A percentile compares a stretch with the other conserved stretches of the same genome.
Evolutionary conservation across 30 jellyfish, hydroid and myxozoan species (phyloP).

Genomic region (Cassiopea andromeda): DNA sequence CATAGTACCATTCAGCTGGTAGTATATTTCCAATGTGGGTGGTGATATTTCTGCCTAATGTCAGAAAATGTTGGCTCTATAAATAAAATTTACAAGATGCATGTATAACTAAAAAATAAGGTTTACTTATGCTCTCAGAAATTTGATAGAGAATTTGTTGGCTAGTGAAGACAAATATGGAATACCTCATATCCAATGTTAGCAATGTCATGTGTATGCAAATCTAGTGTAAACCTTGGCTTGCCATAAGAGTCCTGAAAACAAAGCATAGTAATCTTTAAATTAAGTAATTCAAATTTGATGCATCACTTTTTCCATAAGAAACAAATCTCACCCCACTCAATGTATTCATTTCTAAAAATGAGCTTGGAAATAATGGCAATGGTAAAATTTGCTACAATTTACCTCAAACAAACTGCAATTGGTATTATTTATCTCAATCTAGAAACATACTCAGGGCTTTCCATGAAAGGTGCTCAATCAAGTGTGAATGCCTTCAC

Average conservation of each 20-base stretch:
- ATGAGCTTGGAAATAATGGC: no score
- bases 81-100: no score
- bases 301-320: background rate
- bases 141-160: background rate
- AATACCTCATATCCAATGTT: constrained; percentile 83
- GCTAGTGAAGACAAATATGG: background rate
- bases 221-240: constrained; percentile 92
- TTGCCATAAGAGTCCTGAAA: constrained; percentile 92
- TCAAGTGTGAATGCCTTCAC: no score
- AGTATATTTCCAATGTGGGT: background rate
- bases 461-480: no score
- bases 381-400: no score
- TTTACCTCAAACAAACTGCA: no score
- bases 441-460: no score
- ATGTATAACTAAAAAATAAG: background rate
- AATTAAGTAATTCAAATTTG: background rate
- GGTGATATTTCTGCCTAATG: no score
- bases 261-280: background rate
- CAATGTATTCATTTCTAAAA: no score
- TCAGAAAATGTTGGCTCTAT: no score
- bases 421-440: no score
- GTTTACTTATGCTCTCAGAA: background rate
- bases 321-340: no score
- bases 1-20: background rate
- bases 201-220: constrained; percentile 77